Evolutionary conservation across 2,888 invertebrate species (phyloP), one percentile per base, ranked within the genome.

Genomic region (Micoletzkya japonica): DNA sequence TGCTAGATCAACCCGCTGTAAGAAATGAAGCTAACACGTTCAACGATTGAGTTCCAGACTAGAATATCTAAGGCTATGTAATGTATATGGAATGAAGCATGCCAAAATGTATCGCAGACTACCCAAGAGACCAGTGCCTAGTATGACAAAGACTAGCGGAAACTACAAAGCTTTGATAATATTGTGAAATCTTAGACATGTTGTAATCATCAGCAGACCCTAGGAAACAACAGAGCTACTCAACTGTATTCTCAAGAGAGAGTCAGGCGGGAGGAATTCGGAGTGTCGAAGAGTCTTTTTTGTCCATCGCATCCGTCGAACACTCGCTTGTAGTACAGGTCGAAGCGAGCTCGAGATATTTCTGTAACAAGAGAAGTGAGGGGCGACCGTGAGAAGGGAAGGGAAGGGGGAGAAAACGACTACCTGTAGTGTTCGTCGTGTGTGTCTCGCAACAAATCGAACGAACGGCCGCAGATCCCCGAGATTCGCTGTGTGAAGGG

Each of bases 381-480:
- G 4, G 24, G n/a, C 14, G 6, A 52, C 24, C 52, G 24, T 14
- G n/a, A n/a, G n/a, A n/a, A n/a, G n/a, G n/a, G n/a, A n/a, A 14
- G 14, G 52, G 52, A 58, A 36, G 34, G 20, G 24, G 24, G 17
- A 17, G 14, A 17, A 37, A 7, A 32, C 2, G 20, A 6, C 58
- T n/a, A 82, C 82, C 73, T 79, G 74, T 32, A 84, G 73, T 0
- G 82, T 80, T 10, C 74, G 67, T 32, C 80, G 77, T 1, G 81
- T 80, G 61, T 77, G 77, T n/a, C 73, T 73, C 4, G 94, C 95
- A 81, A 97, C 94, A 86, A 97, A 97, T 76, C 97, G 90, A 1
- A 96, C 91, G 88, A 97, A 97, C 0, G 96, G 96, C 59, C 95
- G 89, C 4, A 95, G 91, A 86, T 97, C 96, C 0, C 97, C 97